Base-by-base conservation (phyloP, 92 coral and sea anemone species). In the Zoanthus gigantus region DNA sequence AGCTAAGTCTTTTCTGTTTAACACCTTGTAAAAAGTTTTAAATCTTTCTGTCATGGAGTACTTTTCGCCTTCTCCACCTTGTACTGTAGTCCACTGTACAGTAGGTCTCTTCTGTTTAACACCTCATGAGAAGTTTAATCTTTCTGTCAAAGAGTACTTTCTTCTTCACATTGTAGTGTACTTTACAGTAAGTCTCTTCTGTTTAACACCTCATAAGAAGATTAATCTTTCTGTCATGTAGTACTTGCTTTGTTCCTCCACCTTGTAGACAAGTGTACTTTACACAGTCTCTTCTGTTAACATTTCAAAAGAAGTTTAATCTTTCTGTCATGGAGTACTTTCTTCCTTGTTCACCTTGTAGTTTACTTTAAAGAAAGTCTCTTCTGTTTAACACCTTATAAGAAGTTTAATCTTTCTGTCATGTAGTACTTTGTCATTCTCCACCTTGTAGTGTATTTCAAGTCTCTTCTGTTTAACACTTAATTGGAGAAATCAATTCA, bases 141-240 rank as follows among this genome's bases (percentile, higher is more conserved):
- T 98, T 83, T 71, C 3, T 34, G 42, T 34, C 42, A 34, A 1
- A 3, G 42, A 34, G 42, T 34, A 34, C 42, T 34, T 34, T 34
- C 42, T 34, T 34, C 42, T 34, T 3, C 42, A 34, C 42, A 1
- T 34, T 34, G 42, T 34, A 34, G 42, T 34, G 42, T 34, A 34
- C 2, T 34, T 34, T 34, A 34, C 42, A 34, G 42, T 54, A 32
- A 74, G 71, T n/a, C 34, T 58, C 73, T 10, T 91, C 48, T 28
- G 95, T 98, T 50, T 96, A 89, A 74, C 97, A 92, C 75, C 98
- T 92, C 23, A 94, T 92, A 68, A 96, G 86, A 29, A 96, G 34
- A 23, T 98, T 93, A 88, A 96, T 87, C 71, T 98, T 83, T 71
- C 98, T 90, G 78, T 89, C 93, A 78, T 95, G 90, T 0, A 87